Conservation (phyloP, 2,888 invertebrate species). For the Lasioglossum oenotherae region DNA sequence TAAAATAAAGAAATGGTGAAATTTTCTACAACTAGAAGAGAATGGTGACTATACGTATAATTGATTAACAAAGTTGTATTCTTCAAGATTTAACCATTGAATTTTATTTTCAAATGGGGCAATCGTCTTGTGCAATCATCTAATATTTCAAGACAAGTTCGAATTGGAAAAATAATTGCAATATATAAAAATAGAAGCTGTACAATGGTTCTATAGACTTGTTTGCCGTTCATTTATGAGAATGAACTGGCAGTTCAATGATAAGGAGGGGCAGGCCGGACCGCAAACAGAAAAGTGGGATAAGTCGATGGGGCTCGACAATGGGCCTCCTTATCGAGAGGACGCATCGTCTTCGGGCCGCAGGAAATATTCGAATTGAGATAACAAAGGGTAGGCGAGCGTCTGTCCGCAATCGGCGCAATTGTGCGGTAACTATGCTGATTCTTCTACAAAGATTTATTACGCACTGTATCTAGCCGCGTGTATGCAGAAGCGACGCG, state of each 20-base stretch:
- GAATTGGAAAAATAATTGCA: background rate
- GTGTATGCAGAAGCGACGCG: constrained; percentile 17
- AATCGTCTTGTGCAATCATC: too few species aligned
- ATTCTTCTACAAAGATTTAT: constrained; percentile 53
- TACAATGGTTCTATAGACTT: background rate
- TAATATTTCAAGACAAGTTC: background rate
- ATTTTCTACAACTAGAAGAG: too few species aligned
- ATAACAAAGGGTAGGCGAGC: constrained; percentile 41
- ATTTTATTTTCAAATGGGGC: too few species aligned
- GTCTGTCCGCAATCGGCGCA: constrained; percentile 53
- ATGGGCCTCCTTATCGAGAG: background rate
- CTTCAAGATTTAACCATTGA: too few species aligned
- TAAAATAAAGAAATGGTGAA: too few species aligned
- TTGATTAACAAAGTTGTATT: too few species aligned
- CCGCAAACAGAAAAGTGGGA: background rate
- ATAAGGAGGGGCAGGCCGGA: background rate
- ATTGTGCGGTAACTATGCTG: constrained; percentile 58
- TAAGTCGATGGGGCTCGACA: constrained; percentile 22
- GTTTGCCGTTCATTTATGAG: background rate
- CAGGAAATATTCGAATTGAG: constrained; percentile 41
- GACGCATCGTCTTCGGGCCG: background rate
- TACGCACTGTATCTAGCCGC: constrained; percentile 42
- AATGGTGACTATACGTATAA: too few species aligned
- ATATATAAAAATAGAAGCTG: background rate
- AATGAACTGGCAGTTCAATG: constrained; percentile 1